Evolutionary conservation across 2,797 vertebrate species (phyloP), one percentile per base, ranked within the genome.

Genomic region (Lates japonicus): DNA sequence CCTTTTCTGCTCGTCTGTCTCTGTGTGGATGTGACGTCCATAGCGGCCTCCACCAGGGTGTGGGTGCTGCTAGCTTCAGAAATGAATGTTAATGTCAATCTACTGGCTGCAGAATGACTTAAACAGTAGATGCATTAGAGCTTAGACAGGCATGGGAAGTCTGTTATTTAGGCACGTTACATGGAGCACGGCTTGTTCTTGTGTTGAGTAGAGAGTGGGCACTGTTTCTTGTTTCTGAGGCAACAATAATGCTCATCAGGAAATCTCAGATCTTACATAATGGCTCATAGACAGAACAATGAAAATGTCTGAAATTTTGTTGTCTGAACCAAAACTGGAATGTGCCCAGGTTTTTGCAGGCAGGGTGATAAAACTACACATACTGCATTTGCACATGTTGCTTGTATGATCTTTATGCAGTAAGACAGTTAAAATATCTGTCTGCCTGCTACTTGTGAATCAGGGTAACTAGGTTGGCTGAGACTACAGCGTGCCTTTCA

Each of bases 241-340:
- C 87, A 93, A 92, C 91, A 90, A 88, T 83, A 91, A 90, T 57
- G 85, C 86, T 87, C 90, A 89, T 91, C 88, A 81, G 87, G 82
- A 91, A 88, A 88, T 90, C 84, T 84, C 70, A 76, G 67, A 49
- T 88, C 91, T 93, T 94, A 85, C 83, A 81, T 92, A 91, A 94
- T 65, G 63, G 25, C 65, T 81, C 63, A 29, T 48, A 57, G 80
- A 82, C 63, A 5, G 77, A 88, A 85, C 77, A 76, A 29, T 78
- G 49, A 75, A 80, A 84, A 68, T 22, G 49, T 60, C 59, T 33
- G 60, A 59, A 62, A 78, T 84, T 62, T 46, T 58, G 41, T 80
- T 71, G 74, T 76, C 70, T 71, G 46, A 29, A 85, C 17, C 31
- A 49, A 62, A 61, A 4, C 10, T 20, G 2, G 63, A 60, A 55